Evolutionary conservation across 1,140 invertebrate species (phyloP).

Genomic region (Musca vetustissima): DNA sequence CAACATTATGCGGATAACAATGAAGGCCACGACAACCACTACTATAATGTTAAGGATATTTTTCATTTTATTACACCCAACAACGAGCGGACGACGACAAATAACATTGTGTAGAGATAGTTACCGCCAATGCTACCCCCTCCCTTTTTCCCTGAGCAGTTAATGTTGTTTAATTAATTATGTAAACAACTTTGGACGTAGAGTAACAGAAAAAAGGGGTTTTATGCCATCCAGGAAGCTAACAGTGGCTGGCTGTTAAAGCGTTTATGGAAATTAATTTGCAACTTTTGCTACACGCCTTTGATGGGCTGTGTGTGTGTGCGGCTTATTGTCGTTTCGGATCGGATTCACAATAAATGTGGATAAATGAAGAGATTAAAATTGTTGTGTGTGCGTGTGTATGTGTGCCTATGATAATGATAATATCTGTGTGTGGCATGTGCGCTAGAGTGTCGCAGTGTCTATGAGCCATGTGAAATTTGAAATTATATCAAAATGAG

Average conservation of each 20-base stretch:
- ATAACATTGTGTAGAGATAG: neutral
- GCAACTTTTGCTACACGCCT: constrained; percentile 42
- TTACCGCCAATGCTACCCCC: neutral
- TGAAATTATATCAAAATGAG: neutral
- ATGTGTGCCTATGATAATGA: neutral
- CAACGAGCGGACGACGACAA: too few species aligned
- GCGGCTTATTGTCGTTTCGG: too few species aligned
- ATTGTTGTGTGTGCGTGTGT: too few species aligned
- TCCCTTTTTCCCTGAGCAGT: neutral
- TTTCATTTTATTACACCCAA: neutral
- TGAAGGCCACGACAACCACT: neutral
- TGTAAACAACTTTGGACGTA: constrained; percentile 51
- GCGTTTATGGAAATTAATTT: constrained; percentile 53
- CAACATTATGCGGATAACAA: neutral
- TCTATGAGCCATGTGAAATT: neutral
- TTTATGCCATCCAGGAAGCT: too few species aligned
- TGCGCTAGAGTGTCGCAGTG: neutral
- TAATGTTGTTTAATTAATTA: constrained; percentile 52
- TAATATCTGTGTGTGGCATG: too few species aligned
- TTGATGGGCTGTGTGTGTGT: neutral
- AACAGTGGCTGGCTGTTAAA: neutral
- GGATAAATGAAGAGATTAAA: constrained; percentile 18
- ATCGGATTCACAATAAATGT: too few species aligned
- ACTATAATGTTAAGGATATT: neutral
- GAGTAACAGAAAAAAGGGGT: too few species aligned